Percentiles rank a stretch among this genome's conserved stretches.
Conservation (phyloP, 2,888 invertebrate species). For the Ctenicera cuprea region DNA sequence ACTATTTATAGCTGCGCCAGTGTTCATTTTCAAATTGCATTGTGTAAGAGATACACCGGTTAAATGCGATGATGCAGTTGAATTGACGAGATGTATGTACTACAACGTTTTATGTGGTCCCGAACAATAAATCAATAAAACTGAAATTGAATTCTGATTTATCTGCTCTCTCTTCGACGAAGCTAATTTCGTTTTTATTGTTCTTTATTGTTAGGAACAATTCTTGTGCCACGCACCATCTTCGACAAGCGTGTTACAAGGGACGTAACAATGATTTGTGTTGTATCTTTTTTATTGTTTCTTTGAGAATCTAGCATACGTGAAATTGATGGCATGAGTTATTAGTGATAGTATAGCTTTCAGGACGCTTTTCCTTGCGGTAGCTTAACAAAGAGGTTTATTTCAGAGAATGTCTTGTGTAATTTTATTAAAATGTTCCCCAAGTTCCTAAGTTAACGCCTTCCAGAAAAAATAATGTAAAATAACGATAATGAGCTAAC, state of each 20-base stretch:
- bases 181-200: constrained; percentile 58
- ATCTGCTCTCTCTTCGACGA: constrained; percentile 55
- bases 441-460: no score
- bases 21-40: no score
- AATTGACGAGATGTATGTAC: constrained; percentile 28
- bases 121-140: constrained; percentile 59
- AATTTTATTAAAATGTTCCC: no score
- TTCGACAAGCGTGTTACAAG: constrained; percentile 8
- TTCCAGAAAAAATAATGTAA: no score
- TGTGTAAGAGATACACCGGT: neutral
- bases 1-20: neutral
- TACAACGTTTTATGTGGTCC: constrained; percentile 26
- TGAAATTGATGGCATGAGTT: no score
- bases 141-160: constrained; percentile 61
- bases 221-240: constrained; percentile 12
- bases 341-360: no score
- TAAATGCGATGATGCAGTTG: constrained; percentile 33
- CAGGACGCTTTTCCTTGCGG: no score
- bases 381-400: no score
- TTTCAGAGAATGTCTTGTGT: no score
- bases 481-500: no score
- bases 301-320: neutral
- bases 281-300: neutral
- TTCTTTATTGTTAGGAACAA: constrained; percentile 43
- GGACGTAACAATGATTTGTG: constrained; percentile 16